Percentiles rank a stretch among this genome's conserved stretches.
phyloP scores from a whole-genome alignment of 2,888 invertebrate species.

The Zaprionus bogoriensis region DNA sequence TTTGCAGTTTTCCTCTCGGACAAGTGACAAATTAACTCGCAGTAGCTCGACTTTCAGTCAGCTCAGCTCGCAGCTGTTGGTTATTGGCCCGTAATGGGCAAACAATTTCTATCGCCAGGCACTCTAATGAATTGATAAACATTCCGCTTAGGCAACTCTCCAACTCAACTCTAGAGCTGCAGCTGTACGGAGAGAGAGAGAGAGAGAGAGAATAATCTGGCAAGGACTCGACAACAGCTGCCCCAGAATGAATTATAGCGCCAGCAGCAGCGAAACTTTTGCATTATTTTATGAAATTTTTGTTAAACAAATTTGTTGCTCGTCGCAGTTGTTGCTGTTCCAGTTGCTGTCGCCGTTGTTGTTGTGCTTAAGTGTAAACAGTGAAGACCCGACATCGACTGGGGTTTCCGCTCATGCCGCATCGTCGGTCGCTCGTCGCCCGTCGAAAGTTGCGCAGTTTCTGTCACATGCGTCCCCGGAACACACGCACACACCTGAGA shows the following conservation, averaged over 20 bases:
- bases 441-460: constrained; percentile 69
- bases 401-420: constrained; percentile 7
- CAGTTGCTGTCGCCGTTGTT: constrained; percentile 20
- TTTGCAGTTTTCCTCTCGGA: constrained; percentile 21
- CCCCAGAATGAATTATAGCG: constrained; percentile 51
- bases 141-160: constrained; percentile 42
- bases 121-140: constrained; percentile 61
- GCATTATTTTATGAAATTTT: constrained; percentile 76
- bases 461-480: constrained; percentile 68
- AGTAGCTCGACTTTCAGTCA: constrained; percentile 17
- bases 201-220: too few relatives aligned
- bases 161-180: too few relatives aligned
- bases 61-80: constrained; percentile 39
- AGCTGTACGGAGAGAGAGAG: too few relatives aligned
- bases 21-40: constrained; percentile 54
- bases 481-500: constrained; percentile 52
- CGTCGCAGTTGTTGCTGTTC: constrained; percentile 24
- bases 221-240: constrained; percentile 49
- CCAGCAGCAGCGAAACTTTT: constrained; percentile 52
- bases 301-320: constrained; percentile 73
- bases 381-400: constrained; percentile 33
- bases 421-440: background rate
- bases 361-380: constrained; percentile 62
- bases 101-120: constrained; percentile 56
- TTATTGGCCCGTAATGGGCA: constrained; percentile 47